Conservation (phyloP, 2,888 invertebrate genomes). For the Melinaea menophilus region DNA sequence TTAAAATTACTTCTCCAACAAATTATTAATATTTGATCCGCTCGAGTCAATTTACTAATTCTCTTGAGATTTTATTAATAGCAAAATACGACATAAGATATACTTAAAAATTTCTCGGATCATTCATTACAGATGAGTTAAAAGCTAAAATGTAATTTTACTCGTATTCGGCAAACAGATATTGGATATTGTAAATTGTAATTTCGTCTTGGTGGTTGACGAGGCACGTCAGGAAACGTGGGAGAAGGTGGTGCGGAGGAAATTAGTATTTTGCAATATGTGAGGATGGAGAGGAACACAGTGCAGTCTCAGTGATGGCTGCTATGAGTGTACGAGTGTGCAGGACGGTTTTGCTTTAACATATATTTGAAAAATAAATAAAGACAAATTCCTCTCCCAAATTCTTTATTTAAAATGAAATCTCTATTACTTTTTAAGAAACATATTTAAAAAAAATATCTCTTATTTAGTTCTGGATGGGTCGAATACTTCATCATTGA, state of each 20-base stretch:
- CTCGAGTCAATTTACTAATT: constrained; percentile 2
- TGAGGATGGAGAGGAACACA: not conserved
- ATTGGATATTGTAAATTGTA: not conserved
- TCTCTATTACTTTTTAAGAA: too few species aligned
- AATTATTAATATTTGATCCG: not conserved
- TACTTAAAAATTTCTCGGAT: not conserved
- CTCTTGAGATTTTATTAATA: not conserved
- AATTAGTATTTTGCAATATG: not conserved
- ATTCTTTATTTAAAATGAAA: too few species aligned
- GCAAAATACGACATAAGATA: too few species aligned
- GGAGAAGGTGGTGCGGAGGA: not conserved
- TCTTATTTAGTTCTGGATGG: too few species aligned
- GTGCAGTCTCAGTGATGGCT: not conserved
- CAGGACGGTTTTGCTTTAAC: too few species aligned
- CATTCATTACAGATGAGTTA: not conserved
- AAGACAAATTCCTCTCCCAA: too few species aligned
- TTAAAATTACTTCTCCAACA: not conserved
- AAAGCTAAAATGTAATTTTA: not conserved
- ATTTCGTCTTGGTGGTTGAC: not conserved
- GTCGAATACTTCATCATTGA: too few species aligned
- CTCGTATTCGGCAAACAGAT: not conserved
- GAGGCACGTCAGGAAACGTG: not conserved
- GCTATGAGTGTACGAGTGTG: too few species aligned
- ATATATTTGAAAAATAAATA: too few species aligned
- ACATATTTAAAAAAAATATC: too few species aligned